Conservation (phyloP, 2,888 invertebrate species). For the Nemotelus pantherinus region DNA sequence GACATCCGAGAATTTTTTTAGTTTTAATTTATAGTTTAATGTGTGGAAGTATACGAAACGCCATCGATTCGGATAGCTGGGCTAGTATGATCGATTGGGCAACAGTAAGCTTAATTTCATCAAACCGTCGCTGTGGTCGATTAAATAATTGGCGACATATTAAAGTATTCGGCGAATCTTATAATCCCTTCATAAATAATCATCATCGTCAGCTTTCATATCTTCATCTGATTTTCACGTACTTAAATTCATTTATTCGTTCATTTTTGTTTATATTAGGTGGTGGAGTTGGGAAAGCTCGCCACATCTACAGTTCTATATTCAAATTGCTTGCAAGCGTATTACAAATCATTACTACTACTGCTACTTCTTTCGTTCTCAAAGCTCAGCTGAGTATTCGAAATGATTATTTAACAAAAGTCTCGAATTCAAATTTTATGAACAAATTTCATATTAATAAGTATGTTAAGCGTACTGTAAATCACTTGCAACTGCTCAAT, state of each 20-base stretch:
- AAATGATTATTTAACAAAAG: conserved; percentile 1
- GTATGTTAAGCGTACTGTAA: neutral
- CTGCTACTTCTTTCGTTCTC: no score
- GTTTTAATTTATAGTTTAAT: conserved; percentile 14
- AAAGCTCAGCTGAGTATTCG: conserved; percentile 8
- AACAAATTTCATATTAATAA: conserved; percentile 21
- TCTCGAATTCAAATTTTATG: conserved; percentile 25
- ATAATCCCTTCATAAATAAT: neutral
- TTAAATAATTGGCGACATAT: conserved; percentile 13
- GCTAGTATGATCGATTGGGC: neutral
- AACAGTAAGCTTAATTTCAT: neutral
- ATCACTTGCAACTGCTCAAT: conserved; percentile 31
- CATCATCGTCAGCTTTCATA: neutral
- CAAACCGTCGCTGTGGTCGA: neutral
- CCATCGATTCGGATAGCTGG: conserved; percentile 16
- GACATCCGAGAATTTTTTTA: conserved; percentile 6
- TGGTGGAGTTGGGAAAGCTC: no score
- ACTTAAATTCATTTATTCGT: conserved; percentile 28
- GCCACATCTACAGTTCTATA: no score
- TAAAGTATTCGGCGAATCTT: conserved; percentile 1
- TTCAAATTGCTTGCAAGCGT: no score
- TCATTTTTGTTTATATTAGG: neutral
- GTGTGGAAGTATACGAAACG: neutral
- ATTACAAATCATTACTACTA: no score
- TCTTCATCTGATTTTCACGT: conserved; percentile 34